Evolutionary conservation across 2,797 vertebrate species (phyloP).

Genomic region (Galago senegalensis): DNA sequence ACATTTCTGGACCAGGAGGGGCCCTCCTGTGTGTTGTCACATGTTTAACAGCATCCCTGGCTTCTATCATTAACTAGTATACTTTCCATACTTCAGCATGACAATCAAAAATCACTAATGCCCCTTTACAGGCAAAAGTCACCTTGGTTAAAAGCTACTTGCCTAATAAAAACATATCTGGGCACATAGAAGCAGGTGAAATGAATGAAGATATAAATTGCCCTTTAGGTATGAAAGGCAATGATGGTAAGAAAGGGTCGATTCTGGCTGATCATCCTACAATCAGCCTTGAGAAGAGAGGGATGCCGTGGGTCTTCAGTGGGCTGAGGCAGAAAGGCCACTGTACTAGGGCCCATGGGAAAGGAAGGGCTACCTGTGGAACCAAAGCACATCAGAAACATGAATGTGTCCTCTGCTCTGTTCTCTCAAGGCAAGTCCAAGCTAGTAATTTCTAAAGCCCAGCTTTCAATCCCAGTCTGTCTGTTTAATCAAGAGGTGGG

Average conservation of each 20-base stretch:
- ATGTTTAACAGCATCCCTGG: not conserved
- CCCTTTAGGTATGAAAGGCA: not conserved
- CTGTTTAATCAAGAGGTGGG: not conserved
- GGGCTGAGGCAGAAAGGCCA: not conserved
- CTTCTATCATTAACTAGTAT: not conserved
- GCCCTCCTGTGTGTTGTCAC: not conserved
- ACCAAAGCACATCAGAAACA: not conserved
- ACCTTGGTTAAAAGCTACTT: not conserved
- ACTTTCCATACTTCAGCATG: not conserved
- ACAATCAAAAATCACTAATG: not conserved
- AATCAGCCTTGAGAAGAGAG: not conserved
- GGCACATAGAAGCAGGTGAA: not conserved
- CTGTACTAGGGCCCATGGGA: not conserved
- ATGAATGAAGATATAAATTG: not conserved
- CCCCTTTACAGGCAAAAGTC: not conserved
- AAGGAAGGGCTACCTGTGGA: not conserved
- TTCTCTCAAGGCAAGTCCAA: not conserved
- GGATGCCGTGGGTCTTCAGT: not conserved
- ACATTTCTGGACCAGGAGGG: not conserved
- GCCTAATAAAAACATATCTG: not conserved
- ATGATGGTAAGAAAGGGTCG: not conserved
- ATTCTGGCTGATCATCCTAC: not conserved
- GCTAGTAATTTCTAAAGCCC: not conserved
- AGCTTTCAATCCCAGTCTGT: not conserved
- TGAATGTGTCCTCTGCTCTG: not conserved